phyloP scores from a whole-genome alignment of 64 coral and sea anemone genomes.

The Stichodactyla mertensii region DNA sequence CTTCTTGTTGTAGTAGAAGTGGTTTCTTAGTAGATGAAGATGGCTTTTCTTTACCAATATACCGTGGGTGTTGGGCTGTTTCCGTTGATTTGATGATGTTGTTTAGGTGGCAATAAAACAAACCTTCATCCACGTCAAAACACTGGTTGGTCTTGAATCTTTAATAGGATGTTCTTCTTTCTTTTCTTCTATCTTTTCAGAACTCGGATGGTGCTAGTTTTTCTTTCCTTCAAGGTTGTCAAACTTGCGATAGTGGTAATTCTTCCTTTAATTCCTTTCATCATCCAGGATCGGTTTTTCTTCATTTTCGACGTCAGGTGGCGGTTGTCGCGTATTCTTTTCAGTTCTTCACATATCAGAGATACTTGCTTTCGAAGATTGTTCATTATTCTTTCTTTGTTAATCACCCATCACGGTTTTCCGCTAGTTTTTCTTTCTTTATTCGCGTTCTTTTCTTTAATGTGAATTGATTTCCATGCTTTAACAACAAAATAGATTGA shows the following conservation, averaged over 20 bases:
- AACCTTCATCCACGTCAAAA: not conserved
- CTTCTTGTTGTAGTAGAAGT: not conserved
- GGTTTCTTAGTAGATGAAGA: not conserved
- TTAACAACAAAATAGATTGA: no score
- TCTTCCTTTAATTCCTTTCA: conserved; percentile 22
- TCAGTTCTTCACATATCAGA: conserved; percentile 20
- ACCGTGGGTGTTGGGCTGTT: not conserved
- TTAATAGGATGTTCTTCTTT: not conserved
- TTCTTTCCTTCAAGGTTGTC: conserved; percentile 19
- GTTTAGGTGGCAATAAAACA: not conserved
- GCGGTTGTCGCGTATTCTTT: conserved; percentile 4
- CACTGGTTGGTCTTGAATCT: conserved; percentile 1
- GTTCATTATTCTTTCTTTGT: conserved; percentile 27
- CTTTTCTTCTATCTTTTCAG: not conserved
- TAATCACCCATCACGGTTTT: conserved; percentile 9
- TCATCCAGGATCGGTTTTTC: conserved; percentile 27
- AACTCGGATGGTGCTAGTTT: not conserved
- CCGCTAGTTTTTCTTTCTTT: conserved; percentile 11
- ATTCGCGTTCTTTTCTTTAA: conserved; percentile 5
- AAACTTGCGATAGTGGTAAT: not conserved
- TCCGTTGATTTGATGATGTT: conserved; percentile 2
- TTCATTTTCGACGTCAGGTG: conserved; percentile 9
- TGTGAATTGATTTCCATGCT: no score
- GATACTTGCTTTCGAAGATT: conserved; percentile 19
- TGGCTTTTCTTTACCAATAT: not conserved